Conservation (phyloP, 1,140 invertebrate species). For the Lepidurus couesii region DNA sequence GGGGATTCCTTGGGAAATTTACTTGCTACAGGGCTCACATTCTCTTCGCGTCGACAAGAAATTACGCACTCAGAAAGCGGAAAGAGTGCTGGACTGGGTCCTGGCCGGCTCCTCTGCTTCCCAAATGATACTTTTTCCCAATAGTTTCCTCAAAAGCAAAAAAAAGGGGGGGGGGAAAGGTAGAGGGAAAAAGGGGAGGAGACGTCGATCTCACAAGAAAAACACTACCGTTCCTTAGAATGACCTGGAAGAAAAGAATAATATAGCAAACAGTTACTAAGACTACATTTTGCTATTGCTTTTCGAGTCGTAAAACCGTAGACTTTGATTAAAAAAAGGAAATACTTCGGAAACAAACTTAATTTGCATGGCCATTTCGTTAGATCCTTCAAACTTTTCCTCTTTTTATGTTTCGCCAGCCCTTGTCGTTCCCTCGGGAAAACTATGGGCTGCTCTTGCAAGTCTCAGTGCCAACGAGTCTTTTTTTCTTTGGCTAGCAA, state of each 20-base stretch:
- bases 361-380: background rate
- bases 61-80: conserved; percentile 3
- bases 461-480: background rate
- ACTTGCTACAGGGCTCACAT: background rate
- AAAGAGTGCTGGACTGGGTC: background rate
- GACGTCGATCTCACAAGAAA: no score
- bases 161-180: no score
- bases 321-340: no score
- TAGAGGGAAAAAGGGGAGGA: no score
- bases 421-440: background rate
- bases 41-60: conserved; percentile 7
- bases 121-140: background rate
- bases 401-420: background rate
- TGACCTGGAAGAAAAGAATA: no score
- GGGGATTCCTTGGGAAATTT: background rate
- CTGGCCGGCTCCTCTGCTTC: background rate
- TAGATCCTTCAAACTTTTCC: background rate
- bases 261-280: no score
- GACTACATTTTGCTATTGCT: no score
- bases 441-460: no score
- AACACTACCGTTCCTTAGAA: no score
- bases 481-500: background rate
- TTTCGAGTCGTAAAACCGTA: no score
- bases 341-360: background rate
- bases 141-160: background rate